Percentiles rank a stretch among this genome's conserved stretches.
Evolutionary conservation across 2,797 vertebrate genomes (phyloP).

Genomic region (Clarias platycephalus): DNA sequence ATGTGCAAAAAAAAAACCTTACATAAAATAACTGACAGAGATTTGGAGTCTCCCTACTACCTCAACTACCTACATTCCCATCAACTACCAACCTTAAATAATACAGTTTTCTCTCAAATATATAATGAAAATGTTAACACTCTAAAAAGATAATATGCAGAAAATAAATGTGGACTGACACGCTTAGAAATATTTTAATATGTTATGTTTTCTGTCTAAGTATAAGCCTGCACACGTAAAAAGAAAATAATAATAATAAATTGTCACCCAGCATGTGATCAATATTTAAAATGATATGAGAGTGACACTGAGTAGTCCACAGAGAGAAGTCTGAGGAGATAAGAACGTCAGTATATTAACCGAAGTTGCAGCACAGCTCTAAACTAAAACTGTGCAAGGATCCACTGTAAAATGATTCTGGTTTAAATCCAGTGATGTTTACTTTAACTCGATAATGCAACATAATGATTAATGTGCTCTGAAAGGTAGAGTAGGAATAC

Average conservation of each 20-base stretch:
- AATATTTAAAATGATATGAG: background rate
- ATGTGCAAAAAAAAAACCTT: background rate
- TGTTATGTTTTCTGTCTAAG: background rate
- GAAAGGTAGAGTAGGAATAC: background rate
- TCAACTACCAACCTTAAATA: background rate
- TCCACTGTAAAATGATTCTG: background rate
- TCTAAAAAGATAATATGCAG: background rate
- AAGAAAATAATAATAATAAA: background rate
- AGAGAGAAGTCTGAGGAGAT: background rate
- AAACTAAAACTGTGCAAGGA: background rate
- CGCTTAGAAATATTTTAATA: background rate
- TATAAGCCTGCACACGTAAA: background rate
- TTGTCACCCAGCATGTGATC: conserved; percentile 1
- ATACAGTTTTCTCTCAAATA: background rate
- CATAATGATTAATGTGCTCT: background rate
- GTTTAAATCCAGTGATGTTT: conserved; percentile 8
- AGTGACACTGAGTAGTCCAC: background rate
- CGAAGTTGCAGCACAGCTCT: background rate
- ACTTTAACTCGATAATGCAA: background rate
- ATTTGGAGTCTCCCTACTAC: background rate
- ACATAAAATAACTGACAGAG: too few relatives aligned
- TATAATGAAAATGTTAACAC: background rate
- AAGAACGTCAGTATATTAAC: background rate
- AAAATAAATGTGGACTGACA: background rate
- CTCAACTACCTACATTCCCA: background rate